A percentile compares a stretch with the other conserved stretches of the same genome.
phyloP scores from a whole-genome alignment of 1,140 invertebrate genomes.

The Dreissena polymorpha region DNA sequence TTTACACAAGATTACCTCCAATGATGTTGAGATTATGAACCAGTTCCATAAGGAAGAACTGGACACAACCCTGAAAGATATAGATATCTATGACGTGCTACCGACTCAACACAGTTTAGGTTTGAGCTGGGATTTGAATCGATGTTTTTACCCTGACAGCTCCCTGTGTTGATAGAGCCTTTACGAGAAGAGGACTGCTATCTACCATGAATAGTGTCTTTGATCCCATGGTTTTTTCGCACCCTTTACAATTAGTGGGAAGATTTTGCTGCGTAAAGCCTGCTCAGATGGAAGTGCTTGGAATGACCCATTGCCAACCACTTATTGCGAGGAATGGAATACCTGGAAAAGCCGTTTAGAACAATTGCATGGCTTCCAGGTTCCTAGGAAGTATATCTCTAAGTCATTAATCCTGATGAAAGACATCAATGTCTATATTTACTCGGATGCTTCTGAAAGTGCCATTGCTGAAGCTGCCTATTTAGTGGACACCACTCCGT shows the following conservation, averaged over 20 bases:
- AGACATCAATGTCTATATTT: background rate
- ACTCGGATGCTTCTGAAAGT: slow-evolving; percentile 1
- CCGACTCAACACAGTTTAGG: no score
- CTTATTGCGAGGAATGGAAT: background rate
- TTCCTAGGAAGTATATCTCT: no score
- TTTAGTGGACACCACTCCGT: background rate
- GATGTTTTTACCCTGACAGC: background rate
- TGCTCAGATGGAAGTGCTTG: background rate
- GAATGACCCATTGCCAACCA: background rate
- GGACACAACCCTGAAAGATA: no score
- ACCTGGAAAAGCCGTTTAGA: background rate
- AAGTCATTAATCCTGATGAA: background rate
- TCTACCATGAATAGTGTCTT: slow-evolving; percentile 16
- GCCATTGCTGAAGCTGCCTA: slow-evolving; percentile 9
- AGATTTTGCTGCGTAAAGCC: no score
- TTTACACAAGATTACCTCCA: no score
- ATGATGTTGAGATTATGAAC: no score
- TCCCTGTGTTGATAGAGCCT: background rate
- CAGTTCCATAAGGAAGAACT: no score
- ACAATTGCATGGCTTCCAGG: background rate
- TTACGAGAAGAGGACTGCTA: background rate
- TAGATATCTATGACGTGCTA: no score
- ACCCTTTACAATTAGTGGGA: slow-evolving; percentile 4
- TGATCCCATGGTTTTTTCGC: slow-evolving; percentile 5
- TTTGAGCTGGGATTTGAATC: background rate